A percentile compares a stretch with the other conserved stretches of the same genome.
phyloP scores from a whole-genome alignment of 92 coral and sea anemone genomes.

The Ricordea florida region DNA sequence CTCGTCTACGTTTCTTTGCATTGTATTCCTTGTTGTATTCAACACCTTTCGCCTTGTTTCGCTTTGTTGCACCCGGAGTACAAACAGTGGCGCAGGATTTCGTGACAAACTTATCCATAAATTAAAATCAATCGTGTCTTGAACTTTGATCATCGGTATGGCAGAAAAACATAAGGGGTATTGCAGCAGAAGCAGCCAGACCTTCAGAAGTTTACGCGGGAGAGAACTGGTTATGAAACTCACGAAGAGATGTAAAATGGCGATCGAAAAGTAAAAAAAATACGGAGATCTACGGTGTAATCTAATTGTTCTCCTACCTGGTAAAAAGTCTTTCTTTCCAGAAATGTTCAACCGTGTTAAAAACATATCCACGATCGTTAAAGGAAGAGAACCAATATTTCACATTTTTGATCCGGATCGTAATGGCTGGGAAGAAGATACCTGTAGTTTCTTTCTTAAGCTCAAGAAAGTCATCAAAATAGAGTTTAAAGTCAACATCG shows the following conservation, averaged over 20 bases:
- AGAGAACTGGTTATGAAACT: constrained; percentile 9
- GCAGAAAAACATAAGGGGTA: constrained; percentile 1
- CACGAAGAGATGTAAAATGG: constrained; percentile 9
- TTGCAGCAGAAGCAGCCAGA: constrained; percentile 16
- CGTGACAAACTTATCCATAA: constrained; percentile 1
- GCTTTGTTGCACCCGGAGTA: background rate
- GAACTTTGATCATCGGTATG: background rate
- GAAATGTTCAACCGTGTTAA: constrained; percentile 86
- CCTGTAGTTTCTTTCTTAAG: constrained; percentile 78
- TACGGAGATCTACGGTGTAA: background rate
- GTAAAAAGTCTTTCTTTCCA: constrained; percentile 87
- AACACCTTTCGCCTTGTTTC: background rate
- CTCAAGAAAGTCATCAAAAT: constrained; percentile 79
- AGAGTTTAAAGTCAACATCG: constrained; percentile 57
- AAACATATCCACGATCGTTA: constrained; percentile 74
- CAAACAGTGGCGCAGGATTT: background rate
- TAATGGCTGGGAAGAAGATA: constrained; percentile 81
- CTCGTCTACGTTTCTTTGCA: constrained; percentile 3
- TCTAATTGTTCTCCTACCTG: constrained; percentile 47
- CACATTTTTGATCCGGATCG: constrained; percentile 59
- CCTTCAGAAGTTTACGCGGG: background rate
- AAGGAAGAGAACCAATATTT: constrained; percentile 96
- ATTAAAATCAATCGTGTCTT: background rate
- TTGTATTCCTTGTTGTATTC: background rate
- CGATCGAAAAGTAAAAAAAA: background rate